phyloP scores from a whole-genome alignment of 2,113 vertebrate species.

The Nibea albiflora region DNA sequence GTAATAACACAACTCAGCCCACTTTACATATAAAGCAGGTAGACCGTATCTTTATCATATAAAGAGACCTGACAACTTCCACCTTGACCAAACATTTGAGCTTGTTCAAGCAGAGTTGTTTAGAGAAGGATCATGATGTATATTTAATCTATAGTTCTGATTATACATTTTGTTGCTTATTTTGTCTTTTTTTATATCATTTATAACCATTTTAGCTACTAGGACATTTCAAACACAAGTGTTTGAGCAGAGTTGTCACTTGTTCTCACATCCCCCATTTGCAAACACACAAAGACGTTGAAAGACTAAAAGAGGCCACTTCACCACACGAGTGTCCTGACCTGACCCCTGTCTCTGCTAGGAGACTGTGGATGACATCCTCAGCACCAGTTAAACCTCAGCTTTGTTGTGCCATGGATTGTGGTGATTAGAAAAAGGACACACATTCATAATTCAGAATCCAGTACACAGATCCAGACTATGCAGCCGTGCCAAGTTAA shows the following conservation, averaged over 20 bases:
- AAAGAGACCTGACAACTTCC: too few species aligned
- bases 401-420: background rate
- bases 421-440: background rate
- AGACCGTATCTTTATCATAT: too few species aligned
- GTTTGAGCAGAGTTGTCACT: constrained; percentile 1
- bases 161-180: background rate
- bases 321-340: constrained; percentile 40
- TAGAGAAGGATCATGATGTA: background rate
- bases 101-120: too few species aligned
- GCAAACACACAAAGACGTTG: constrained; percentile 36
- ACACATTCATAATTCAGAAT: background rate
- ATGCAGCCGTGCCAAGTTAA: background rate
- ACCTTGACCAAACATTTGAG: too few species aligned
- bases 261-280: constrained; percentile 37
- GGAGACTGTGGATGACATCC: constrained; percentile 6
- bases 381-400: background rate
- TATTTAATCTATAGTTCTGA: background rate
- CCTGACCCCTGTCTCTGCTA: constrained; percentile 35
- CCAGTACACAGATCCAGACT: background rate
- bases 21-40: too few species aligned
- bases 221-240: background rate
- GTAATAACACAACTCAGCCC: too few species aligned
- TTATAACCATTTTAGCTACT: background rate
- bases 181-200: background rate
- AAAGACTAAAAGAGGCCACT: constrained; percentile 42